Evolutionary conservation across 2,113 vertebrate species (phyloP).

Genomic region (Conger conger): DNA sequence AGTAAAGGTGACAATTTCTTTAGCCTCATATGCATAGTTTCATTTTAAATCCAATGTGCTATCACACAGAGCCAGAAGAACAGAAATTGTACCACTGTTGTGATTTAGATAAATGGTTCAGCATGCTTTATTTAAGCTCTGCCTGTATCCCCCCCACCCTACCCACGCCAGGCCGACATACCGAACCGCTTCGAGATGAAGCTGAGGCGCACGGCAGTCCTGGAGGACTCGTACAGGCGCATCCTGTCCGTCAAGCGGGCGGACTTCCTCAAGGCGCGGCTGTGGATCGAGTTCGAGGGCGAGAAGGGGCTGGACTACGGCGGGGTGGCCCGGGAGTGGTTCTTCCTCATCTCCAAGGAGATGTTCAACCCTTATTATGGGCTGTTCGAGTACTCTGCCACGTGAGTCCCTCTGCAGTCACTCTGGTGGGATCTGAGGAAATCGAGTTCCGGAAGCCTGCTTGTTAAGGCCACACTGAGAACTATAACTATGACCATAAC

Average conservation of each 20-base stretch:
- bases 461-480: not conserved
- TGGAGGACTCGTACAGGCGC: slow-evolving; percentile 94
- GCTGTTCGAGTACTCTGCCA: slow-evolving; percentile 96
- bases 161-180: slow-evolving; percentile 80
- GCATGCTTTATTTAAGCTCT: not conserved
- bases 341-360: slow-evolving; percentile 97
- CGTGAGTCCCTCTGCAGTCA: slow-evolving; percentile 76
- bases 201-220: slow-evolving; percentile 80
- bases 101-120: not conserved
- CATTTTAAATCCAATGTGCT: no score
- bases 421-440: not conserved
- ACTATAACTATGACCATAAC: no score
- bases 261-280: slow-evolving; percentile 90
- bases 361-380: slow-evolving; percentile 99
- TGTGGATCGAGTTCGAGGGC: slow-evolving; percentile 97
- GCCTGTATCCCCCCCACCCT: no score
- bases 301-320: slow-evolving; percentile 97
- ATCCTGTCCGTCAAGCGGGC: slow-evolving; percentile 87
- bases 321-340: slow-evolving; percentile 95
- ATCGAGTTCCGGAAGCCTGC: not conserved
- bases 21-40: no score
- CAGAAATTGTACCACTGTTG: not conserved
- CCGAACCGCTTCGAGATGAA: slow-evolving; percentile 97
- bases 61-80: no score
- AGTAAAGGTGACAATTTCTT: no score